Percentiles rank a stretch among this genome's conserved stretches.
Conservation (phyloP, 2,888 invertebrate genomes). For the Oscheius onirici region DNA sequence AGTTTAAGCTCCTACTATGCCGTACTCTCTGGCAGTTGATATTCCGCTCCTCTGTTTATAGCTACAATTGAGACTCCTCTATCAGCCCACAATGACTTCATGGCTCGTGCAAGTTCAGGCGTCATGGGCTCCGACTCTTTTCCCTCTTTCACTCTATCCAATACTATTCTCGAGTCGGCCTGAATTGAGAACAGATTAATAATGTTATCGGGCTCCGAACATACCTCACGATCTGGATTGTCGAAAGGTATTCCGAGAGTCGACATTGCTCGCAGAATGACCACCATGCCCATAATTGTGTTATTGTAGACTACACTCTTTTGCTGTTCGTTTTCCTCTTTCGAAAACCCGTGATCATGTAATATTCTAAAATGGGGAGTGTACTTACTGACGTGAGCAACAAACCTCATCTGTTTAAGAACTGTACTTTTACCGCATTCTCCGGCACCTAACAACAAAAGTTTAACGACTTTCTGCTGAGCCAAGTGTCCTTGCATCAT, state of each 20-base stretch:
- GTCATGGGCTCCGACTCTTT: constrained; percentile 67
- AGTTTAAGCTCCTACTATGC: constrained; percentile 55
- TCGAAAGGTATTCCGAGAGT: constrained; percentile 94
- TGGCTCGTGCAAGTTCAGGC: constrained; percentile 58
- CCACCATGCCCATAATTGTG: constrained; percentile 87
- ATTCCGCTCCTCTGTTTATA: constrained; percentile 63
- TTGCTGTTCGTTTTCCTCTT: constrained; percentile 89
- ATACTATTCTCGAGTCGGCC: constrained; percentile 58
- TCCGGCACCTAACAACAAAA: constrained; percentile 62
- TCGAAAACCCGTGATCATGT: constrained; percentile 88
- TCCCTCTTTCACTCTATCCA: constrained; percentile 67
- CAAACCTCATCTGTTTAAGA: constrained; percentile 62
- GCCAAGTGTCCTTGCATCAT: constrained; percentile 65
- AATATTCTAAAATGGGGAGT: constrained; percentile 77
- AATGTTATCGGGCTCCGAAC: background rate
- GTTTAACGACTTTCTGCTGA: constrained; percentile 63
- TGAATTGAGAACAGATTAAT: constrained; percentile 37
- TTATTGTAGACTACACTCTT: constrained; percentile 90
- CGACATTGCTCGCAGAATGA: constrained; percentile 98
- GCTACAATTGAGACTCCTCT: constrained; percentile 52
- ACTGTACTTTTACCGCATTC: constrained; percentile 65
- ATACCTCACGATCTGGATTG: constrained; percentile 94
- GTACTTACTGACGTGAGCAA: background rate
- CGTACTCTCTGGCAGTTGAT: constrained; percentile 67
- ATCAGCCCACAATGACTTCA: constrained; percentile 63